phyloP scores from a whole-genome alignment of 1,140 invertebrate genomes.

The Nasonia giraulti region DNA sequence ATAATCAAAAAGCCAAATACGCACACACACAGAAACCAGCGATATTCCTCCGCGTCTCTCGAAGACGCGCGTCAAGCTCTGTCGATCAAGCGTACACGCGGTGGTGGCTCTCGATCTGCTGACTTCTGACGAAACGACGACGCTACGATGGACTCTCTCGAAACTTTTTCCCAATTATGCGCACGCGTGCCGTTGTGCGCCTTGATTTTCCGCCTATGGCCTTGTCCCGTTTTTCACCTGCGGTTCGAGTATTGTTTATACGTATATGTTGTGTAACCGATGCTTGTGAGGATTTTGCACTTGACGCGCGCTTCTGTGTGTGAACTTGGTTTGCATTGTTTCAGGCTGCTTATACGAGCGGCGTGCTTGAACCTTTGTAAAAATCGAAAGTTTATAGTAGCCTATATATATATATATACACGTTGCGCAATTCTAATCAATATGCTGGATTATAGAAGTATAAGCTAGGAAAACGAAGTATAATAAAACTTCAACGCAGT shows the following conservation, averaged over 20 bases:
- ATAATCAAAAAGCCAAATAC: neutral
- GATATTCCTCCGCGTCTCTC: conserved; percentile 36
- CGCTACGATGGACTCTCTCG: neutral
- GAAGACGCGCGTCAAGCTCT: conserved; percentile 55
- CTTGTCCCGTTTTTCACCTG: conserved; percentile 50
- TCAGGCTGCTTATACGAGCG: too few species aligned
- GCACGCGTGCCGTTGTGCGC: neutral
- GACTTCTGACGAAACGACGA: neutral
- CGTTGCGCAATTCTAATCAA: too few species aligned
- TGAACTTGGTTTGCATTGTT: too few species aligned
- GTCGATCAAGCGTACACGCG: conserved; percentile 51
- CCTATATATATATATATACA: too few species aligned
- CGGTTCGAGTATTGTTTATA: neutral
- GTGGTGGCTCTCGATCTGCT: neutral
- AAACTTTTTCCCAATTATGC: conserved; percentile 51
- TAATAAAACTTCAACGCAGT: too few species aligned
- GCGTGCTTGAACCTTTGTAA: too few species aligned
- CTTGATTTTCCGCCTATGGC: conserved; percentile 48
- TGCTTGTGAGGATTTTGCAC: too few species aligned
- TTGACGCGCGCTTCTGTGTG: too few species aligned
- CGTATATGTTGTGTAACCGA: too few species aligned
- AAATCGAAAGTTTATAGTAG: too few species aligned
- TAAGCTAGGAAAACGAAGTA: too few species aligned
- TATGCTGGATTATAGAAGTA: too few species aligned
- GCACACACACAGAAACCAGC: neutral